phyloP scores from a whole-genome alignment of 2,888 invertebrate genomes.

The Ochropacha duplaris region DNA sequence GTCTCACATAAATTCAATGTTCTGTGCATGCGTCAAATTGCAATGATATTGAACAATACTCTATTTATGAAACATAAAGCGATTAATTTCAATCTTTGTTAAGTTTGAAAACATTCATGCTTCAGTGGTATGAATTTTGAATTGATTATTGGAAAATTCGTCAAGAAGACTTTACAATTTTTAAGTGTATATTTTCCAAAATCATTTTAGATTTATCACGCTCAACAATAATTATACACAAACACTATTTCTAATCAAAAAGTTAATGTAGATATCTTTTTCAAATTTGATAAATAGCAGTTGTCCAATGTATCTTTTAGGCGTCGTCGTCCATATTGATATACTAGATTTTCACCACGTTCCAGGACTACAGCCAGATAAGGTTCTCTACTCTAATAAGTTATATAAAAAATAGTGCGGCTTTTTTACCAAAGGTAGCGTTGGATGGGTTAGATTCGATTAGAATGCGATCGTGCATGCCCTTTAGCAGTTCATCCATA shows the following conservation, averaged over 20 bases:
- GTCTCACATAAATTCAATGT: not conserved
- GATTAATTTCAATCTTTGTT: constrained; percentile 15
- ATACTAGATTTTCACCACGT: too few relatives aligned
- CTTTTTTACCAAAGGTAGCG: constrained; percentile 13
- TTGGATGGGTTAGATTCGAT: constrained; percentile 36
- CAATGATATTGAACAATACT: not conserved
- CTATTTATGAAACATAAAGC: not conserved
- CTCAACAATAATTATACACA: too few relatives aligned
- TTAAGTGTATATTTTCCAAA: too few relatives aligned
- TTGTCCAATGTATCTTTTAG: too few relatives aligned
- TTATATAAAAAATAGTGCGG: constrained; percentile 15
- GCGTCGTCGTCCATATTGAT: too few relatives aligned
- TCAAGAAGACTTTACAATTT: not conserved
- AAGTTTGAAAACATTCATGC: constrained; percentile 7
- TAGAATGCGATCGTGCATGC: constrained; percentile 54
- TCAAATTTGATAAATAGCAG: too few relatives aligned
- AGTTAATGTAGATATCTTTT: too few relatives aligned
- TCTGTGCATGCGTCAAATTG: not conserved
- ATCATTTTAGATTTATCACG: too few relatives aligned
- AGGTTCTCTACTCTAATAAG: constrained; percentile 28
- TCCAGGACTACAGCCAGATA: constrained; percentile 7
- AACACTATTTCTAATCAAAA: too few relatives aligned
- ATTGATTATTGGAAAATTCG: constrained; percentile 8
- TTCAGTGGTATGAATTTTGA: constrained; percentile 13
- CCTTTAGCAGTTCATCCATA: constrained; percentile 77